A percentile compares a stretch with the other conserved stretches of the same genome.
Evolutionary conservation across 2,797 vertebrate genomes (phyloP).

Genomic region (Diplodus puntazzo): DNA sequence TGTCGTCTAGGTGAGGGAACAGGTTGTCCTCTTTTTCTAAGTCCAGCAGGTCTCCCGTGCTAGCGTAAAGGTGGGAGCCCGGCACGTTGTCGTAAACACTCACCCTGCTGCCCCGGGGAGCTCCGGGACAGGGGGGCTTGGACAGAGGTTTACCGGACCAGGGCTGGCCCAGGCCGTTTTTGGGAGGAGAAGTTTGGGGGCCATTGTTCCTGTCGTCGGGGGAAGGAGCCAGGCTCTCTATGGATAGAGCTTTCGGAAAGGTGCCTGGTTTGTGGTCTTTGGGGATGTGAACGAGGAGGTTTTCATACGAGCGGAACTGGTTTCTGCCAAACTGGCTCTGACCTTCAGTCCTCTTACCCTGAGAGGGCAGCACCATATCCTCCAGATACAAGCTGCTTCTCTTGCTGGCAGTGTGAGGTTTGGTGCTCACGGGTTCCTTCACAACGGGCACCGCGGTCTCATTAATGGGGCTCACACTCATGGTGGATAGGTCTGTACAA

Average conservation of each 20-base stretch:
- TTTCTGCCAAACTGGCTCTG: conserved; percentile 84
- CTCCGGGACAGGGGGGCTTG: conserved; percentile 81
- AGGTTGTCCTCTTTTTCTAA: conserved; percentile 92
- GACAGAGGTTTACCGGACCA: conserved; percentile 67
- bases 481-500: conserved; percentile 74
- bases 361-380: conserved; percentile 90
- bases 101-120: conserved; percentile 92
- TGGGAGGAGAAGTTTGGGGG: conserved; percentile 47
- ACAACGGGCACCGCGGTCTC: conserved; percentile 56
- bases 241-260: conserved; percentile 97
- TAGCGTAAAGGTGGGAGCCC: conserved; percentile 95
- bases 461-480: conserved; percentile 81
- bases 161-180: conserved; percentile 68
- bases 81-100: conserved; percentile 99
- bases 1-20: conserved; percentile 94
- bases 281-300: conserved; percentile 94
- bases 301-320: conserved; percentile 95
- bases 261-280: conserved; percentile 99
- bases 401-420: conserved; percentile 87
- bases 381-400: conserved; percentile 96
- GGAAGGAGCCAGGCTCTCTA: conserved; percentile 92
- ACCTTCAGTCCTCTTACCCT: conserved; percentile 82
- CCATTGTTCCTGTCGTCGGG: conserved; percentile 75
- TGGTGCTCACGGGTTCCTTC: conserved; percentile 78
- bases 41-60: conserved; percentile 96